Percentiles rank a stretch among this genome's conserved stretches.
Evolutionary conservation across 2,888 invertebrate species (phyloP).

Genomic region (Pseudococcus jackbeardsleyi): DNA sequence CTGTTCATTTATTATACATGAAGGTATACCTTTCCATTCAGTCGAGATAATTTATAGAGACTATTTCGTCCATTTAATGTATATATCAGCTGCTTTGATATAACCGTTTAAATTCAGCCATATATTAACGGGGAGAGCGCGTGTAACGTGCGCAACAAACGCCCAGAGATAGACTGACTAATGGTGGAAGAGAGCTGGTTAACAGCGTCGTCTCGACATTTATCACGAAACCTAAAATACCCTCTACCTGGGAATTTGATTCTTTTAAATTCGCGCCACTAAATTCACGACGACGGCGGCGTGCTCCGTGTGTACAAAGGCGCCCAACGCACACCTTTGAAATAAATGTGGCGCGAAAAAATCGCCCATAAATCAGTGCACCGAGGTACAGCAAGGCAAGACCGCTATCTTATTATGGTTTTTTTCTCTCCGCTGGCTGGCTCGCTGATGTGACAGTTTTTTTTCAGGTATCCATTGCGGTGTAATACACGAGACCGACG

Average conservation of each 20-base stretch:
- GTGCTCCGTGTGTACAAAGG: not conserved
- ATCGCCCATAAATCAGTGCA: slow-evolving; percentile 41
- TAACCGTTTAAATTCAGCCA: slow-evolving; percentile 56
- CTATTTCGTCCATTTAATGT: slow-evolving; percentile 57
- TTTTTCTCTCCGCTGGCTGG: not conserved
- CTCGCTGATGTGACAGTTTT: slow-evolving; percentile 31
- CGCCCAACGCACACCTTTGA: not conserved
- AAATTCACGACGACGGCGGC: slow-evolving; percentile 17
- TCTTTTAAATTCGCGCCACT: slow-evolving; percentile 42
- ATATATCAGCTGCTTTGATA: slow-evolving; percentile 56
- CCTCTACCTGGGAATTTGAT: slow-evolving; percentile 53
- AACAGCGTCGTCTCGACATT: slow-evolving; percentile 55
- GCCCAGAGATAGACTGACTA: slow-evolving; percentile 41
- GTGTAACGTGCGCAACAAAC: not conserved
- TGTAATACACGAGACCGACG: not conserved
- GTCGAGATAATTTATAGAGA: slow-evolving; percentile 57
- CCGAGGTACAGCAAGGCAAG: not conserved
- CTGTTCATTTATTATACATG: slow-evolving; percentile 55
- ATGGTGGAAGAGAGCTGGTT: slow-evolving; percentile 39
- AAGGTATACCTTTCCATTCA: slow-evolving; percentile 54
- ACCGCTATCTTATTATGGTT: slow-evolving; percentile 29
- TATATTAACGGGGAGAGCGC: slow-evolving; percentile 39
- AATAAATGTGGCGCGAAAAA: slow-evolving; percentile 56
- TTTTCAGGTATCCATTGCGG: not conserved
- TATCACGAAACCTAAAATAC: slow-evolving; percentile 50